phyloP scores from a whole-genome alignment of 1,140 invertebrate genomes.

The Archivesica marissinica region DNA sequence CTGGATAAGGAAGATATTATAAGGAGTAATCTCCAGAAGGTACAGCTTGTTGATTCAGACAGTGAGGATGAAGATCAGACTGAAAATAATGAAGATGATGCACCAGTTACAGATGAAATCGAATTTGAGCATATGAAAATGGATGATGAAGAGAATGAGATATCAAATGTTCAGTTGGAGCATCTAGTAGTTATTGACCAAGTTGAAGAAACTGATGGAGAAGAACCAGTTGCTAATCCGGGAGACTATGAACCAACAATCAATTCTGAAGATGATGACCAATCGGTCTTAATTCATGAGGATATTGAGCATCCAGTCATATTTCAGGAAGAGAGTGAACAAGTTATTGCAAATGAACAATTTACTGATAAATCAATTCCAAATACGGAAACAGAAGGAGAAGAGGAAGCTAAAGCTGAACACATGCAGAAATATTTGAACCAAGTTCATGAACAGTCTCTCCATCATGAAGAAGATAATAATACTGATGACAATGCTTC shows the following conservation, averaged over 20 bases:
- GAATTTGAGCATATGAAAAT: background rate
- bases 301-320: background rate
- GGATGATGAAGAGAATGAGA: background rate
- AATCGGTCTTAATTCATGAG: background rate
- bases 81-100: background rate
- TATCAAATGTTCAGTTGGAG: background rate
- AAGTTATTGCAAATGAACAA: background rate
- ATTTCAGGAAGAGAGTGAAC: conserved; percentile 17
- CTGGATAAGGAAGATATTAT: conserved; percentile 54
- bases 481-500: background rate
- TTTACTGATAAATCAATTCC: background rate
- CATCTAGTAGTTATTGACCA: background rate
- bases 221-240: background rate
- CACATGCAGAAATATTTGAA: conserved; percentile 59
- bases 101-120: background rate
- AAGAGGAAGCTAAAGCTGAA: conserved; percentile 59
- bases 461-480: conserved; percentile 49
- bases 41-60: conserved; percentile 45
- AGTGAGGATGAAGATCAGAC: background rate
- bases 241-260: background rate
- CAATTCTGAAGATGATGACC: background rate
- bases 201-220: conserved; percentile 10
- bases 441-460: conserved; percentile 59
- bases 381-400: conserved; percentile 18
- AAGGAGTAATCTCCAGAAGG: conserved; percentile 51